These are phyloP conservation scores for Spheniscus humboldti DNA, from an alignment of 2,797 vertebrate species.

Conservation along the genomic window DNA sequence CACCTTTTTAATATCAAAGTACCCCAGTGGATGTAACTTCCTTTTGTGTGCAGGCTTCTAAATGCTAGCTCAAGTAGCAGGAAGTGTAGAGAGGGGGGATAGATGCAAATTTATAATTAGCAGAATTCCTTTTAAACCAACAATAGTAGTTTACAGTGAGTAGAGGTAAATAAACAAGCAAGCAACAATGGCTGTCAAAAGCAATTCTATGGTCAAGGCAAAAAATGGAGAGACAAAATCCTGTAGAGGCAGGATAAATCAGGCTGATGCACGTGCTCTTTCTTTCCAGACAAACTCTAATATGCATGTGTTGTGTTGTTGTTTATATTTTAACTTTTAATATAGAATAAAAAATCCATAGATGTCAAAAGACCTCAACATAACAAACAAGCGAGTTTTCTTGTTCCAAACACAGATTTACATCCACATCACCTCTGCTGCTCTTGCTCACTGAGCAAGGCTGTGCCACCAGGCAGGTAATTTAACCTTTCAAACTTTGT, in stretches of 20 bases:
- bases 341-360: neutral
- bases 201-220: neutral
- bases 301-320: neutral
- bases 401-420: neutral
- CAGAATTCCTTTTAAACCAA: neutral
- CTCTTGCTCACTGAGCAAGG: neutral
- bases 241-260: neutral
- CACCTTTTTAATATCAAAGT: neutral
- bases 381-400: neutral
- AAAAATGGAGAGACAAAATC: neutral
- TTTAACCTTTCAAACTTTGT: neutral
- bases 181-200: neutral
- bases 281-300: neutral
- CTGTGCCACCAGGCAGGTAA: neutral
- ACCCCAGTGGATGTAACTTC: neutral
- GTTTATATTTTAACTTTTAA: neutral
- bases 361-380: neutral
- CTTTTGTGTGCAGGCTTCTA: neutral
- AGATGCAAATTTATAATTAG: neutral
- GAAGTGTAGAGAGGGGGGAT: neutral
- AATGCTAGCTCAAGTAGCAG: neutral
- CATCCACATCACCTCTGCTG: neutral
- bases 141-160: neutral
- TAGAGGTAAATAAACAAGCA: neutral
- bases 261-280: neutral